Conservation (phyloP, 2,797 vertebrate genomes). For the Acipenser transmontanus region DNA sequence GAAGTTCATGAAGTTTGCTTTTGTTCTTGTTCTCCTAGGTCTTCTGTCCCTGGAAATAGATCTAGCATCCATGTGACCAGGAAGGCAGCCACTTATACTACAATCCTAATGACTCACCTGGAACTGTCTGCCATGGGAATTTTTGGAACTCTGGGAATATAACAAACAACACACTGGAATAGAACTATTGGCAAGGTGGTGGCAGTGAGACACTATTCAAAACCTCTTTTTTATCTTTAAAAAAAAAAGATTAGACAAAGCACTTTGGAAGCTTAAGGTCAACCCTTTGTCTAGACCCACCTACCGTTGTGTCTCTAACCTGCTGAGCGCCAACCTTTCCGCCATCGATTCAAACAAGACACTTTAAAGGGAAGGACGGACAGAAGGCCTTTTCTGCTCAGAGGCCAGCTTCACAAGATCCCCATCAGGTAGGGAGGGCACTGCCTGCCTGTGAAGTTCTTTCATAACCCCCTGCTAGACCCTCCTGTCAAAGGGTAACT, state of each 20-base stretch:
- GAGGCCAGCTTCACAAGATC: conserved; percentile 53
- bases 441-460: conserved; percentile 50
- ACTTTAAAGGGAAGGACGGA: conserved; percentile 60
- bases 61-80: no score
- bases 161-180: conserved; percentile 36
- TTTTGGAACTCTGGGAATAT: conserved; percentile 67
- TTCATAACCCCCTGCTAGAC: not conserved
- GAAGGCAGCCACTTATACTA: no score
- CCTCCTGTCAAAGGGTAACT: no score
- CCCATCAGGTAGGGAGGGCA: conserved; percentile 63
- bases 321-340: conserved; percentile 65
- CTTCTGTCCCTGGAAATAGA: no score
- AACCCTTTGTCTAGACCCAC: conserved; percentile 39
- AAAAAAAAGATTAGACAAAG: conserved; percentile 16
- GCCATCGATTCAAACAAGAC: conserved; percentile 59
- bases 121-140: conserved; percentile 47
- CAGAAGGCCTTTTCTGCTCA: conserved; percentile 51
- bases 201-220: conserved; percentile 1
- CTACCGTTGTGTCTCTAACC: conserved; percentile 39
- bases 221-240: not conserved
- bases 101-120: no score
- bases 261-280: conserved; percentile 46
- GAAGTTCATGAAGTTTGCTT: no score
- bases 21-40: conserved; percentile 44
- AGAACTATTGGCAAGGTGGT: conserved; percentile 53